phyloP scores from a whole-genome alignment of 2,888 invertebrate genomes.

The Limnephilus rhombicus region DNA sequence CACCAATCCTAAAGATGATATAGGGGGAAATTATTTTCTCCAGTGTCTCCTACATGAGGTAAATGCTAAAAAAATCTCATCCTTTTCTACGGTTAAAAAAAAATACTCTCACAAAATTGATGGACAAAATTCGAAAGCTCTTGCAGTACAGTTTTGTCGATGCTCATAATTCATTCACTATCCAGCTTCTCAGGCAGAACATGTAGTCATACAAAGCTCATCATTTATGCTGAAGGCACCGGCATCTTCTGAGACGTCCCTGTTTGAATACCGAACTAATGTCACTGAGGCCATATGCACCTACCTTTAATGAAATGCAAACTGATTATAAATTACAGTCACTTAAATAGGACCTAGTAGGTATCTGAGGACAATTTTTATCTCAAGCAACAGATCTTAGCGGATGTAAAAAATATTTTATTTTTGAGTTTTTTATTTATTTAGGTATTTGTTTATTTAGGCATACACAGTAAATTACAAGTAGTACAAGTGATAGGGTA shows the following conservation, averaged over 20 bases:
- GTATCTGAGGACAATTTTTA: background rate
- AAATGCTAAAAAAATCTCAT: too few species aligned
- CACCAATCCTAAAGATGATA: too few species aligned
- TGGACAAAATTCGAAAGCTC: background rate
- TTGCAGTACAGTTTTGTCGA: background rate
- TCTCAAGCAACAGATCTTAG: background rate
- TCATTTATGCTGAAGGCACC: constrained; percentile 54
- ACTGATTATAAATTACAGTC: constrained; percentile 20
- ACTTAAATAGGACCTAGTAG: background rate
- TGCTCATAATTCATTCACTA: constrained; percentile 22
- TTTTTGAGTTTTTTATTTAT: too few species aligned
- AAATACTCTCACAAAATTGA: background rate
- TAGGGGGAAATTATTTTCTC: too few species aligned
- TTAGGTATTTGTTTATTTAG: too few species aligned
- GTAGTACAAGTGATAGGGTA: too few species aligned
- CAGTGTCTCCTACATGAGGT: too few species aligned
- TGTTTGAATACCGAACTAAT: constrained; percentile 62
- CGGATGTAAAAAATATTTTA: too few species aligned
- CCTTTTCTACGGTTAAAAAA: too few species aligned
- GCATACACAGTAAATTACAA: too few species aligned
- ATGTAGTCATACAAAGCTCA: constrained; percentile 45
- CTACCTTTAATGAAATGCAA: constrained; percentile 56
- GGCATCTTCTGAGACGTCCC: constrained; percentile 51
- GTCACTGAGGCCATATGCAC: constrained; percentile 52
- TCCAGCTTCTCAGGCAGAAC: constrained; percentile 20